These are phyloP conservation scores for Xanthia icteritia DNA, from an alignment of 2,888 invertebrate species.

Conservation along the genomic window DNA sequence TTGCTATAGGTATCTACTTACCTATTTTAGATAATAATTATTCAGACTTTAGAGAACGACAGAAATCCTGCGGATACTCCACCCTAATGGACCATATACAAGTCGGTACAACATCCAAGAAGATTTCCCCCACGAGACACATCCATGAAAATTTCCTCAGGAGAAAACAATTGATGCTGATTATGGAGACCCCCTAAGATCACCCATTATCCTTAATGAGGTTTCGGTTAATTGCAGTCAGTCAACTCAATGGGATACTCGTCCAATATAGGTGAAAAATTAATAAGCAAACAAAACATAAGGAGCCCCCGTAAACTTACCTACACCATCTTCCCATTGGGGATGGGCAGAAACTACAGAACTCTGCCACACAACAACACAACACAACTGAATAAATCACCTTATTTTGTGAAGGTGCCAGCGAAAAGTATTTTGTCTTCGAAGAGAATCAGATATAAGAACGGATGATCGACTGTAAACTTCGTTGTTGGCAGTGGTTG, in stretches of 20 bases:
- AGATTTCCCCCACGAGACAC: not conserved
- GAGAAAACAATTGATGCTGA: constrained; percentile 8
- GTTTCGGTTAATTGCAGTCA: not conserved
- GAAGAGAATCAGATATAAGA: constrained; percentile 71
- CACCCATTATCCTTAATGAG: not conserved
- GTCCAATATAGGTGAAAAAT: constrained; percentile 8
- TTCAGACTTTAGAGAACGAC: not conserved
- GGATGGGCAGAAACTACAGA: not conserved
- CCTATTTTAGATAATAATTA: not conserved
- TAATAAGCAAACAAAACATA: not conserved
- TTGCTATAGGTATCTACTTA: too few species aligned
- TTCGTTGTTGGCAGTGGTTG: constrained; percentile 58
- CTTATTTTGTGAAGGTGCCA: constrained; percentile 70
- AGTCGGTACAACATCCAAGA: not conserved
- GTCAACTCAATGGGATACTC: too few species aligned
- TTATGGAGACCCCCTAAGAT: constrained; percentile 1
- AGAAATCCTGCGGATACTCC: not conserved
- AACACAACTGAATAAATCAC: constrained; percentile 19
- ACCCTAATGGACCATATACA: not conserved
- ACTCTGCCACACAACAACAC: not conserved
- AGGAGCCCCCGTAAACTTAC: too few species aligned
- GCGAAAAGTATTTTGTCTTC: constrained; percentile 72
- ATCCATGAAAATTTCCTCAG: not conserved
- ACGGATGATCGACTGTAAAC: constrained; percentile 74
- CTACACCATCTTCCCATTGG: not conserved